Evolutionary conservation across 1,140 invertebrate genomes (phyloP).

Genomic region (Drosophila pseudoananassae): DNA sequence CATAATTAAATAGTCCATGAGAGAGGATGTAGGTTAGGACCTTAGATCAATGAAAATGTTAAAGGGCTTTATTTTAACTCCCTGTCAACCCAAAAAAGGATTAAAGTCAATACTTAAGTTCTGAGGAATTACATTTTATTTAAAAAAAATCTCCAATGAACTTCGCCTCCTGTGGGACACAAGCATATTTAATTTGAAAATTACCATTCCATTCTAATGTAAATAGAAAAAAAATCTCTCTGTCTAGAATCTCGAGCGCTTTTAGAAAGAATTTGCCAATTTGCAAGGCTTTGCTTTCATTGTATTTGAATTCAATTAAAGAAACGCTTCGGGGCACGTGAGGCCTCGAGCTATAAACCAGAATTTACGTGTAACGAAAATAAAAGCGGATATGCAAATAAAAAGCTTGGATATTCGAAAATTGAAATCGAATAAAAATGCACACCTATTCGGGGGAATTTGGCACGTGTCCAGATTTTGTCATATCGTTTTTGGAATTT

Average conservation of each 20-base stretch:
- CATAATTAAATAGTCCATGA: slow-evolving; percentile 4
- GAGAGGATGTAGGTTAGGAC: background rate
- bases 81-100: slow-evolving; percentile 5
- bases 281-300: background rate
- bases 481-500: slow-evolving; percentile 6
- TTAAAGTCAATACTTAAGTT: slow-evolving; percentile 2
- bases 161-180: background rate
- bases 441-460: slow-evolving; percentile 5
- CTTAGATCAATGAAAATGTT: slow-evolving; percentile 40
- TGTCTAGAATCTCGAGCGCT: background rate
- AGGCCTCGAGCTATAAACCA: background rate
- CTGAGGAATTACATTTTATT: background rate
- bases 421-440: slow-evolving; percentile 23
- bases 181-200: background rate
- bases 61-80: slow-evolving; percentile 13
- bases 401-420: slow-evolving; percentile 4
- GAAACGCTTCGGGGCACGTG: background rate
- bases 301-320: slow-evolving; percentile 5
- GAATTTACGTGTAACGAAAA: background rate
- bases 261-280: background rate
- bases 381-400: slow-evolving; percentile 24
- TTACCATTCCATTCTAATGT: background rate
- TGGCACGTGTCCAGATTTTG: slow-evolving; percentile 16
- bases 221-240: background rate
- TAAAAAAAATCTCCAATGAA: background rate